Evolutionary conservation across 2,113 vertebrate species (phyloP), one percentile per base, ranked within the genome.

Genomic region (Tachysurus fulvidraco): DNA sequence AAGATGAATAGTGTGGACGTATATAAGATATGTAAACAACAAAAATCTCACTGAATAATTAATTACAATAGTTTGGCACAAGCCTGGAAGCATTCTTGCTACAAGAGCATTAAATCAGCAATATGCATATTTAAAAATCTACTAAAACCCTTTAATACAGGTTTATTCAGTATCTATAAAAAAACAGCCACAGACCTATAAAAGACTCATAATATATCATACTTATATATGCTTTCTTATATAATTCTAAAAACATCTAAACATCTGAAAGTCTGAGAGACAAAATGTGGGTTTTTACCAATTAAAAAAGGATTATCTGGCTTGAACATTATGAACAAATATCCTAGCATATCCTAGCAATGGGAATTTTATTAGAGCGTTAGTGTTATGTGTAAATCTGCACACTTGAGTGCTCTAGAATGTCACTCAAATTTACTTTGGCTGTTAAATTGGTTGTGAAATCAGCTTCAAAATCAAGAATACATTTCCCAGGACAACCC

Each of bases 381-480:
- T 14, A n/a, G 23, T 76, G 11, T 50, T 76, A 44, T 21, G 73
- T 50, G 73, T 78, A 52, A 30, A 3, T 78, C n/a, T 78, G 23
- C 46, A 77, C 11, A 52, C 44, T 50, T 50, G 41, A 5, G 9
- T 12, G 13, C 50, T 16, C 46, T 4, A 65, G 60, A 83, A 44
- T 46, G 25, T 54, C 50, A 44, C 73, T 67, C 57, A 81, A 73
- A 81, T 76, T 44, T 46, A 46, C 28, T 85, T 71, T n/a, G 77
- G 83, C 67, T 65, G 69, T 76, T 77, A 81, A 76, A 88, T 52
- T 81, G 77, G 30, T 57, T 82, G 46, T 85, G 81, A 81, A 88
- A 65, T 78, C 12, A 36, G 54, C 41, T 73, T 87, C 62, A 36
- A 44, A 25, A 44, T 17, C 44, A 9, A 50, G 30, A 84, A 13